Evolutionary conservation across 2,113 vertebrate species (phyloP).

Genomic region (Microtus ochrogaster): DNA sequence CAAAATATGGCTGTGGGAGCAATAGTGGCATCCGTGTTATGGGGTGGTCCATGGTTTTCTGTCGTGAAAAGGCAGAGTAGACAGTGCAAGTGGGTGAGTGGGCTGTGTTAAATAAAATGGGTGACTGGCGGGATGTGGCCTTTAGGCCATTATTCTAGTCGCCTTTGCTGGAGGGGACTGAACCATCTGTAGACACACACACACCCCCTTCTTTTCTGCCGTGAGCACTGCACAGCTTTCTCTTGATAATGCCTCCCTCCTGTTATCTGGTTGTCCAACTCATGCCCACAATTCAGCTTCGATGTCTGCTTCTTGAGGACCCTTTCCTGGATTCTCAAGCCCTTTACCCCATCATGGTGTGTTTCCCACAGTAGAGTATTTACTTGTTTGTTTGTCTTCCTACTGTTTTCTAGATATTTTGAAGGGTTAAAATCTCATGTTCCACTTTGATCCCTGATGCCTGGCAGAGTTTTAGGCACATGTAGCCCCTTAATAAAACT

Average conservation of each 20-base stretch:
- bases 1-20: neutral
- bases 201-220: too few species aligned
- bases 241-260: neutral
- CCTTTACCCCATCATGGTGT: neutral
- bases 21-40: neutral
- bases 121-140: neutral
- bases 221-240: neutral
- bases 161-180: neutral
- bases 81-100: neutral
- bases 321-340: neutral
- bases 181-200: too few species aligned
- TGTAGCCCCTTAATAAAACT: neutral
- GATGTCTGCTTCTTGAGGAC: neutral
- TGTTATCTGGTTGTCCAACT: neutral
- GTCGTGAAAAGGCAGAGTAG: neutral
- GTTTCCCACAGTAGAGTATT: neutral
- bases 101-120: neutral
- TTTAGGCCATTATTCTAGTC: neutral
- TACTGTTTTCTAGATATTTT: neutral
- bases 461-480: neutral
- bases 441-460: neutral
- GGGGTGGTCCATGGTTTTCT: neutral
- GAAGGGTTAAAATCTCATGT: neutral
- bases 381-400: neutral
- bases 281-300: neutral